Evolutionary conservation across 2,113 vertebrate species (phyloP), one percentile per base, ranked within the genome.

Genomic region (Bostrychus sinensis): DNA sequence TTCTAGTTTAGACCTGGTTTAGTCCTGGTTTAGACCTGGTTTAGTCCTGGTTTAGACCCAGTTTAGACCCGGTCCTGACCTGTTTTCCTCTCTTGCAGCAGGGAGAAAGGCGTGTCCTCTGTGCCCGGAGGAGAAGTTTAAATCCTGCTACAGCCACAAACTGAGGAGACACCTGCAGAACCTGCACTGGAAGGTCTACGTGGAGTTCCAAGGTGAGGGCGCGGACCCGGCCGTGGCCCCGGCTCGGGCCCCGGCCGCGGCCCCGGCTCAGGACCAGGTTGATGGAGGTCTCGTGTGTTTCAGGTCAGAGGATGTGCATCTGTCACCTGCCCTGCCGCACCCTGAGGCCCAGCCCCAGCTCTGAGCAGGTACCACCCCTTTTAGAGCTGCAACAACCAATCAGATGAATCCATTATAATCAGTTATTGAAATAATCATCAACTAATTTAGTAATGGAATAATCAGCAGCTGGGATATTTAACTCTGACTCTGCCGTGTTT

Each of bases 131-230:
- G 95, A 98, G 80, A 96, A 94, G 61, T 98, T 96, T 37, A 96
- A 92, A 86, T 93, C 96, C 58, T 97, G 93, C 68, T 95, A 94
- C 69, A 90, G 90, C 79, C 93, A 95, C 75, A 99, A 99, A 55
- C 94, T 98, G 17, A 91, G 92, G 20, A 91, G 95, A 2, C 96
- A 99, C 70, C 91, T 99, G 78, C 95, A 96, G 83, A 98, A 98
- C 87, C 92, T 99, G 43, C 96, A 99, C 87, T 99, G 97, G 96
- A 98, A 97, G 80, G 93, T 97, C 71, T 98, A 95, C 45, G 96
- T 96, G 71, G 95, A 98, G 88, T 98, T 95, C 91, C 93, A 97
- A 94, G 96, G 96, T 98, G 30, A 88, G 61, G 86, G n/a, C 19
- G 13, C n/a, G 43, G 3, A 3, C 4, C 8, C 2, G 39, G 5